Evolutionary conservation across 2,113 vertebrate species (phyloP).

Genomic region (Oryzias javanicus): DNA sequence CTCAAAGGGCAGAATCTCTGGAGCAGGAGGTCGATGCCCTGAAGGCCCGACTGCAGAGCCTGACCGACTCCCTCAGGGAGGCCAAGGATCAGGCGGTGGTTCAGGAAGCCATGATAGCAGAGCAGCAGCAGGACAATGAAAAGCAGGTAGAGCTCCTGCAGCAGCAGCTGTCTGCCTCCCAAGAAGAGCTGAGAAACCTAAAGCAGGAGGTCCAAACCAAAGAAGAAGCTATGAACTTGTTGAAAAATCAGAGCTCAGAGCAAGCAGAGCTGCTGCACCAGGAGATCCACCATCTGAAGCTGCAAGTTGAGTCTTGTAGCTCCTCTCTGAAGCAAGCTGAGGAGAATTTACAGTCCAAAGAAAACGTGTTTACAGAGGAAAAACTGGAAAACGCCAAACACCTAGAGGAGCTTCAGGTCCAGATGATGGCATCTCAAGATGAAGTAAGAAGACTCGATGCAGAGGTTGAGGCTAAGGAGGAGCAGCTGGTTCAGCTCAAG

Average conservation of each 20-base stretch:
- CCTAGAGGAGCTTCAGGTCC: conserved; percentile 8
- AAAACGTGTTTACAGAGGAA: conserved; percentile 29
- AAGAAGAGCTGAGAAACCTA: conserved; percentile 41
- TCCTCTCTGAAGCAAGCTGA: conserved; percentile 62
- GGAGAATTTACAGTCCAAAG: conserved; percentile 55
- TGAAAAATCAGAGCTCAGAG: conserved; percentile 11
- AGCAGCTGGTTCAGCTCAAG: conserved; percentile 22
- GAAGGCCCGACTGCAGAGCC: conserved; percentile 19
- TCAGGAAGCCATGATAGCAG: conserved; percentile 40
- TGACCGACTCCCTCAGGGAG: conserved; percentile 31
- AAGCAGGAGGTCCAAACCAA: conserved; percentile 74
- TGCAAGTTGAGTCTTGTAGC: conserved; percentile 66
- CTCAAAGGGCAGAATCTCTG: conserved; percentile 3
- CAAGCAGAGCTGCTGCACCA: background rate
- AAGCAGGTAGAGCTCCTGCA: conserved; percentile 9
- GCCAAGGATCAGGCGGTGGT: conserved; percentile 19
- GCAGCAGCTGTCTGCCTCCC: conserved; percentile 15
- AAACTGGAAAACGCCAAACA: conserved; percentile 15
- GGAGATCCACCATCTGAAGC: conserved; percentile 71
- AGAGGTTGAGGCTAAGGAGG: conserved; percentile 39
- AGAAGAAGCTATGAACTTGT: conserved; percentile 31
- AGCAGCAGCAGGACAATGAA: conserved; percentile 40
- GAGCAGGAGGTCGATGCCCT: conserved; percentile 28
- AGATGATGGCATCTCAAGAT: conserved; percentile 37
- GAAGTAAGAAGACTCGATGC: conserved; percentile 37